A percentile compares a stretch with the other conserved stretches of the same genome.
Evolutionary conservation across 2,888 invertebrate genomes (phyloP).

Genomic region (Dilophus febrilis): DNA sequence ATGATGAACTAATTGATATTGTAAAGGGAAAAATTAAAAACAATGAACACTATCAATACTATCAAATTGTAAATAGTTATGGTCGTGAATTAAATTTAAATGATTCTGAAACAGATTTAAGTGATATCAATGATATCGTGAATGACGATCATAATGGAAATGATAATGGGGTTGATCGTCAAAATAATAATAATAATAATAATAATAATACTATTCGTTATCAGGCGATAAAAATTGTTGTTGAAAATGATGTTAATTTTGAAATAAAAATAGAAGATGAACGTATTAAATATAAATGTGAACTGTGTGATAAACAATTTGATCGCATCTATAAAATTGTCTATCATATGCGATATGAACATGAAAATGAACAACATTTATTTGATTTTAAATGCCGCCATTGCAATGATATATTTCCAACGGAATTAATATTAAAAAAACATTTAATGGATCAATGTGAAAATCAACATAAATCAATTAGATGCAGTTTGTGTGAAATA

Average conservation of each 20-base stretch:
- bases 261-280: neutral
- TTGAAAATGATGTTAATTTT: conserved; percentile 4
- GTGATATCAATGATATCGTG: conserved; percentile 15
- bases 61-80: conserved; percentile 19
- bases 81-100: conserved; percentile 23
- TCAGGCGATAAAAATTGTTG: neutral
- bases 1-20: neutral
- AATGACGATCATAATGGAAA: too few relatives aligned
- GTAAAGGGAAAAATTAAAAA: too few relatives aligned
- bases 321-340: conserved; percentile 25
- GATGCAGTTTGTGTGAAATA: conserved; percentile 21
- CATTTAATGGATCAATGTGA: conserved; percentile 32
- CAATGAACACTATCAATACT: conserved; percentile 13
- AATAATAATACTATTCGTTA: too few relatives aligned
- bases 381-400: conserved; percentile 34
- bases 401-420: conserved; percentile 36
- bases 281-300: conserved; percentile 23
- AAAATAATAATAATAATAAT: too few relatives aligned
- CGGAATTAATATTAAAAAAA: conserved; percentile 33
- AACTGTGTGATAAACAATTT: conserved; percentile 27
- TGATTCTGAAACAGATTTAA: conserved; percentile 25
- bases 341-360: conserved; percentile 29
- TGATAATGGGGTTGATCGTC: too few relatives aligned
- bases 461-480: conserved; percentile 19
- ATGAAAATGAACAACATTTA: conserved; percentile 30